phyloP scores from a whole-genome alignment of 2,797 vertebrate genomes.

The Falco naumanni region DNA sequence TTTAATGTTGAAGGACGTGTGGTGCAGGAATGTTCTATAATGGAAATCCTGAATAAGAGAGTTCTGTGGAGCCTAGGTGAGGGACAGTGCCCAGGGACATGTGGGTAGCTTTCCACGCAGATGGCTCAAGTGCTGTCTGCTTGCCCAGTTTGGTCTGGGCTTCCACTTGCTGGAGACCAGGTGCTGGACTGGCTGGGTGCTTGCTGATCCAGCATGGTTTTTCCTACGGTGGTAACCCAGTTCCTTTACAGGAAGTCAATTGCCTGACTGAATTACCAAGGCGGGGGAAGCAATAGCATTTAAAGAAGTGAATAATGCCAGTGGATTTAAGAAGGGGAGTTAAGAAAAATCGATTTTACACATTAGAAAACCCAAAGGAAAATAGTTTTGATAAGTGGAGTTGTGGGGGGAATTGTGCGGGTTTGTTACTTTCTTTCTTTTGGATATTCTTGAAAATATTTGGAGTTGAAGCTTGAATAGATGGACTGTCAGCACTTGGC shows the following conservation, averaged over 20 bases:
- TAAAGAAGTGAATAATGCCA: not conserved
- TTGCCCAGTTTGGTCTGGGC: not conserved
- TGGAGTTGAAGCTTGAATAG: not conserved
- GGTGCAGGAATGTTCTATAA: not conserved
- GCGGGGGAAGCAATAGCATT: not conserved
- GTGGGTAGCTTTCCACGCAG: not conserved
- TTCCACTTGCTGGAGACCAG: not conserved
- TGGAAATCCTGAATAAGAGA: not conserved
- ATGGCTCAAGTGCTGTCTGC: not conserved
- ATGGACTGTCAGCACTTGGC: not conserved
- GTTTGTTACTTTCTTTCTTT: conserved; percentile 2
- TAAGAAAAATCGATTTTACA: not conserved
- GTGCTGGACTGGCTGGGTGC: not conserved
- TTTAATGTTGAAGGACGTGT: not conserved
- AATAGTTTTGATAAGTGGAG: not conserved
- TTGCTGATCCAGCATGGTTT: not conserved
- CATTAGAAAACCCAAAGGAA: not conserved
- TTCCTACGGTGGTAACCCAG: not conserved
- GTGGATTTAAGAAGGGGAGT: not conserved
- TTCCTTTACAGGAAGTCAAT: not conserved
- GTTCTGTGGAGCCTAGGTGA: not conserved
- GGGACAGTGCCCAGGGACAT: not conserved
- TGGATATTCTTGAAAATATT: not conserved
- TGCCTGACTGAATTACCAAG: not conserved
- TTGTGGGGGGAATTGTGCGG: not conserved